Evolutionary conservation across 2,113 vertebrate genomes (phyloP), one percentile per base, ranked within the genome.

Genomic region (Bambusicola thoracicus): DNA sequence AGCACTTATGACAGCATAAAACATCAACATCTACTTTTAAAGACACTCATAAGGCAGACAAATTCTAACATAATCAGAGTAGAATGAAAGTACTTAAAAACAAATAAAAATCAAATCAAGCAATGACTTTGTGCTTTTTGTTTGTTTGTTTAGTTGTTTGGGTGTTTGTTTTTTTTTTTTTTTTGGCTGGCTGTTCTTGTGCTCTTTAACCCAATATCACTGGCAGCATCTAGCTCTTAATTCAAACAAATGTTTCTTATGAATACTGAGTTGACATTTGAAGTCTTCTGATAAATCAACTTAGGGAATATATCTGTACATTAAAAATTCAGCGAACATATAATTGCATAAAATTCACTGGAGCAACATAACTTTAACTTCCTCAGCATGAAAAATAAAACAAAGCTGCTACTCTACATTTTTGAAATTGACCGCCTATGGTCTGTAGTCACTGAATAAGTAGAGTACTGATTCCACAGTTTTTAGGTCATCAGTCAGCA

Each of bases 231-330:
- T 17, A 1, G 17, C 40, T 88, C 56, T 89, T 84, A 86, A 78
- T 86, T 69, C 62, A 90, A 89, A 94, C 80, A 84, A 81, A 92
- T 51, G 80, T 86, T 92, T 27, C 48, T 72, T 53, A 32, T 51
- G 89, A 84, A 93, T 93, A 84, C 66, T 65, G 65, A 84, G 66
- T 49, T 94, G 95, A 94, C 92, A 95, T 96, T 92, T 95, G 81
- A 93, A 92, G 51, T 92, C 92, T 84, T 86, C 44, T 65, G 67
- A 84, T 90, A 89, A 90, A 85, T 93, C 66, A 87, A 19, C 16
- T 81, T 65, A 75, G 48, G 48, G 69, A 84, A 92, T 90, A 68
- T 25, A 72, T 81, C 85, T 84, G 65, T 85, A 90, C 58, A 51
- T 69, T 76, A 77, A 94, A 94, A 93, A 84, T 85, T 75, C 77